A percentile compares a stretch with the other conserved stretches of the same genome.
Evolutionary conservation across 1,140 invertebrate genomes (phyloP).

Genomic region (Monomorium pharaonis): DNA sequence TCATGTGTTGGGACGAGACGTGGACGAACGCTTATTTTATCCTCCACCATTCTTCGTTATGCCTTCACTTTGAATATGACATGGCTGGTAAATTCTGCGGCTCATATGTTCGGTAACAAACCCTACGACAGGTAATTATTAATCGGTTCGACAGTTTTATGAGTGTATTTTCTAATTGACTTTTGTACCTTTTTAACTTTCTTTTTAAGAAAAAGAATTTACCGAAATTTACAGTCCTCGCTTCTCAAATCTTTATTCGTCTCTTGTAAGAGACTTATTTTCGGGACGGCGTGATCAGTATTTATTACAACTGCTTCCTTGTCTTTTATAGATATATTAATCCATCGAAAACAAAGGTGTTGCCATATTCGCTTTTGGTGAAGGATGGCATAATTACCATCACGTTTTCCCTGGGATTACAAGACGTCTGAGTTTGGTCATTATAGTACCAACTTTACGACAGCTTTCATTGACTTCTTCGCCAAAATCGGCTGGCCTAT

Average conservation of each 20-base stretch:
- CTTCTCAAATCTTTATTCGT: not conserved
- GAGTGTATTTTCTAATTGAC: not conserved
- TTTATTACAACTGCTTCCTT: not conserved
- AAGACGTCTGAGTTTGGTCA: slow-evolving; percentile 93
- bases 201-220: not conserved
- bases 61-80: slow-evolving; percentile 95
- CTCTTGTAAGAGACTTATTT: not conserved
- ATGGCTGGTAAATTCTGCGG: slow-evolving; percentile 98
- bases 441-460: slow-evolving; percentile 93
- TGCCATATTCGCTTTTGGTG: slow-evolving; percentile 90
- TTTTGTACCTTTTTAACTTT: not conserved
- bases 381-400: slow-evolving; percentile 98
- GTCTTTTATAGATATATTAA: slow-evolving; percentile 88
- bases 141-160: not conserved
- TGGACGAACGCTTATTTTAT: slow-evolving; percentile 93
- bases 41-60: slow-evolving; percentile 93
- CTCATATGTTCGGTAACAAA: slow-evolving; percentile 95
- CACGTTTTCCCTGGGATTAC: slow-evolving; percentile 98
- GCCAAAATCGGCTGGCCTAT: slow-evolving; percentile 94
- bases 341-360: slow-evolving; percentile 91
- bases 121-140: slow-evolving; percentile 94
- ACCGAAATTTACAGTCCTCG: not conserved
- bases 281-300: not conserved
- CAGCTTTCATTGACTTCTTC: slow-evolving; percentile 94
- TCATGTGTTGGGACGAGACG: slow-evolving; percentile 94